Percentiles rank a stretch among this genome's conserved stretches.
These are phyloP conservation scores for Sthenelais limicola DNA, from an alignment of 2,888 invertebrate species.

Conservation along the genomic window DNA sequence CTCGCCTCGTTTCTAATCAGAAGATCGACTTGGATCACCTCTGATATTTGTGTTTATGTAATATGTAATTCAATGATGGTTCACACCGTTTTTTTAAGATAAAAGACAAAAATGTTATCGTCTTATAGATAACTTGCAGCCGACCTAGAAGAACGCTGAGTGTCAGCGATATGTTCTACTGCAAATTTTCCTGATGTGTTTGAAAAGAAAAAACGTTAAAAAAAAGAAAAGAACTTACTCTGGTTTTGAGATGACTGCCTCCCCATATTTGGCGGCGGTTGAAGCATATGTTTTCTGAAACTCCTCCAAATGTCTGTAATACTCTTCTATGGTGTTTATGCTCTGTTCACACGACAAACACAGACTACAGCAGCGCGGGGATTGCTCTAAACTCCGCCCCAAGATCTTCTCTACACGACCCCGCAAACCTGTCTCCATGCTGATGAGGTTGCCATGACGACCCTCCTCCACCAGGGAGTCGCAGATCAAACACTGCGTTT, in stretches of 20 bases:
- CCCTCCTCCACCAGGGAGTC: not conserved
- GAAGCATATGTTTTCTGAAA: not conserved
- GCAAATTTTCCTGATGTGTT: too few species aligned
- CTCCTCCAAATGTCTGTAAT: slow-evolving; percentile 9
- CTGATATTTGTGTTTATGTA: too few species aligned
- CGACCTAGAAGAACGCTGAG: too few species aligned
- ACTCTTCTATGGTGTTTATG: slow-evolving; percentile 17
- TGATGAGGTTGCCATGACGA: slow-evolving; percentile 18
- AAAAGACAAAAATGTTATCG: too few species aligned
- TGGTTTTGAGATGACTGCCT: not conserved
- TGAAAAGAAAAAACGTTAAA: not conserved
- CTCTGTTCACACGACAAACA: not conserved
- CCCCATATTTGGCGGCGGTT: slow-evolving; percentile 18
- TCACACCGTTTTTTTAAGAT: too few species aligned
- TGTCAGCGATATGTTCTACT: too few species aligned
- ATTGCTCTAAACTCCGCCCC: not conserved
- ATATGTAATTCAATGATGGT: too few species aligned
- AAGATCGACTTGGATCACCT: too few species aligned
- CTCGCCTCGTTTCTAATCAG: too few species aligned
- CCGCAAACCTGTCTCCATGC: not conserved
- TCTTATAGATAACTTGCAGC: too few species aligned
- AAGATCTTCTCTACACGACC: slow-evolving; percentile 7
- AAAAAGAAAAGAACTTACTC: not conserved
- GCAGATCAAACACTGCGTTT: not conserved
- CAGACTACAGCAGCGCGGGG: slow-evolving; percentile 19